Evolutionary conservation across 2,888 invertebrate species (phyloP).

Genomic region (Aspidapion aeneum): DNA sequence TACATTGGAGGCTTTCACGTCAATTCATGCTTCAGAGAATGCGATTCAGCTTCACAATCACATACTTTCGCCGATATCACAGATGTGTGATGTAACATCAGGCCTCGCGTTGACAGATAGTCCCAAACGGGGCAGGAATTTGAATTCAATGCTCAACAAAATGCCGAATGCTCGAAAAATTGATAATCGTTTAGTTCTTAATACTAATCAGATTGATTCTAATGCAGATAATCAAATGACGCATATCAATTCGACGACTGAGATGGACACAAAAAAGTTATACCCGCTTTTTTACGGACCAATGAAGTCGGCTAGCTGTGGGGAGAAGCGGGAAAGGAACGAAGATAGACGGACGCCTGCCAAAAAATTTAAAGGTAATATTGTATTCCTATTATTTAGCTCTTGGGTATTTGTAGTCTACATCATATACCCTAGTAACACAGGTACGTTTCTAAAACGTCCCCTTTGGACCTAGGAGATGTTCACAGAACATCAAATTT

Average conservation of each 20-base stretch:
- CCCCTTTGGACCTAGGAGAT: no score
- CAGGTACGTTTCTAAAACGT: no score
- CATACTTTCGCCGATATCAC: slow-evolving; percentile 50
- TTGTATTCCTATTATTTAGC: not conserved
- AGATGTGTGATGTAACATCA: slow-evolving; percentile 52
- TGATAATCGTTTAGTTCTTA: no score
- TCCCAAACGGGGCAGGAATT: slow-evolving; percentile 45
- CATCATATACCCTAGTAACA: no score
- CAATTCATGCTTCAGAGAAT: slow-evolving; percentile 34
- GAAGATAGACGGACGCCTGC: slow-evolving; percentile 6
- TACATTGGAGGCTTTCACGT: slow-evolving; percentile 30
- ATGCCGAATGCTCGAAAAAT: slow-evolving; percentile 20
- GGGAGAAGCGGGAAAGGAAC: slow-evolving; percentile 22
- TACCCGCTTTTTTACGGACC: slow-evolving; percentile 49
- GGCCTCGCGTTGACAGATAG: slow-evolving; percentile 47
- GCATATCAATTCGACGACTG: not conserved
- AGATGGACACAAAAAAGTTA: slow-evolving; percentile 35
- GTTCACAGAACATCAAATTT: no score
- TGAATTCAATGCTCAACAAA: slow-evolving; percentile 35
- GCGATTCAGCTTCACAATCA: slow-evolving; percentile 31
- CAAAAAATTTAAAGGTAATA: slow-evolving; percentile 19
- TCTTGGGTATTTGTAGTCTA: no score
- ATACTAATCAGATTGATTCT: not conserved
- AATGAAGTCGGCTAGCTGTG: slow-evolving; percentile 13
- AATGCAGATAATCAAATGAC: not conserved